These are phyloP conservation scores for Haliclona indistincta DNA, from an alignment of 37 sponge, comb jelly and placozoan species.

Conservation along the genomic window DNA sequence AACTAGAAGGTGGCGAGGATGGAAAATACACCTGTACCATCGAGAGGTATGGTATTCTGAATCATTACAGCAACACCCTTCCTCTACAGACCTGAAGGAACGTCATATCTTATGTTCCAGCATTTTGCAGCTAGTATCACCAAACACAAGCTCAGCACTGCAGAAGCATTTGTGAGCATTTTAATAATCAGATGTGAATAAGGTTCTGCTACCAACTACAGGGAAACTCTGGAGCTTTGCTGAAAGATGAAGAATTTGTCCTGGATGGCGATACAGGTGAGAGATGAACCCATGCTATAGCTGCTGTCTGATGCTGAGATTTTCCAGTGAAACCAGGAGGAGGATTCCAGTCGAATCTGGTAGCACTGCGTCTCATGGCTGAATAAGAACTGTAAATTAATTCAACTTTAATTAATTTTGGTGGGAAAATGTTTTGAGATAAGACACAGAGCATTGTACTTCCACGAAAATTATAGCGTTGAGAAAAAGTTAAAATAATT, in stretches of 20 bases:
- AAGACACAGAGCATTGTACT: too few relatives aligned
- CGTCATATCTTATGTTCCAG: constrained; percentile 74
- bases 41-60: constrained; percentile 32
- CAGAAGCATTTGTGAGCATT: constrained; percentile 76
- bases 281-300: not conserved
- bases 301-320: not conserved
- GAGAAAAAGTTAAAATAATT: not conserved
- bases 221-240: constrained; percentile 60
- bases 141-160: constrained; percentile 38
- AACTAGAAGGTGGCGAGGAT: constrained; percentile 12
- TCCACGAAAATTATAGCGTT: not conserved
- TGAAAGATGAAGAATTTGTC: constrained; percentile 69
- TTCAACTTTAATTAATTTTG: not conserved
- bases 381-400: not conserved
- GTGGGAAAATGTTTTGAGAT: too few relatives aligned
- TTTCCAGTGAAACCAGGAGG: constrained; percentile 53
- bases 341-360: constrained; percentile 56
- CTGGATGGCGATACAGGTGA: not conserved
- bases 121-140: constrained; percentile 65
- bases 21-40: constrained; percentile 33
- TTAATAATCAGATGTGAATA: not conserved
- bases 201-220: not conserved
- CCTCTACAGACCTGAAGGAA: constrained; percentile 44
- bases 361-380: not conserved
- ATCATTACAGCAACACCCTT: not conserved